Base-by-base conservation (phyloP, 2,888 invertebrate species). In the Celastrina argiolus region DNA sequence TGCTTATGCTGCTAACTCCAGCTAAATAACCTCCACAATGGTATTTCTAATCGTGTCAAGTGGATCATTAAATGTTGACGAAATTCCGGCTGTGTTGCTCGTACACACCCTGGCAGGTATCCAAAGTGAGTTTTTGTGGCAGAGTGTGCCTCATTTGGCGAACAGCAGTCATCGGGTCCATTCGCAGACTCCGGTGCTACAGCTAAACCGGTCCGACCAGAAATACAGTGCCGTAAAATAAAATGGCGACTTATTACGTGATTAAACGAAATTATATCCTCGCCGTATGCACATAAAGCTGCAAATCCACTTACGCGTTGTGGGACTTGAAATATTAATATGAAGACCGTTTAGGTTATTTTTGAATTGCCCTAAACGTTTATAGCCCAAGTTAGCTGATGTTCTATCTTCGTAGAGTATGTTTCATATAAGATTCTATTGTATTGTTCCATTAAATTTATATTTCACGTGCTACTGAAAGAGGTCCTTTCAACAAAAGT, bases 171-270 rank as follows among this genome's bases (percentile, higher is more conserved):
- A 51, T 51, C 88, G 86, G 85, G 87, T 87, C 87, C 88, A 85
- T 82, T 85, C 81, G 81, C 81, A 82, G 84, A 78, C 83, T 84
- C 83, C 78, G 80, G 74, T 83, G 74, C 51, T 51, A 51, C 51
- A 51, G 51, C 72, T 75, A 76, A 89, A 90, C 90, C 90, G 90
- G 90, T 90, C 80, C 79, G 83, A 89, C 90, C 80, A 88, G 88
- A 88, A 87, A 81, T 82, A 75, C 81, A 78, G 82, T 79, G 80
- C 81, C 81, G 80, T 81, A 80, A 82, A 85, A 85, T 84, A 82
- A 73, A 72, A 84, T 84, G 79, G 78, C 79, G 77, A 80, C 80
- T 75, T 74, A 71, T 71, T 69, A 67, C 69, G 70, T 73, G 73
- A 69, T 69, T 73, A 74, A 67, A 72, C 79, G 71, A 85, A 78